Evolutionary conservation across 2,888 invertebrate genomes (phyloP).

Genomic region (Napeogenes inachia): DNA sequence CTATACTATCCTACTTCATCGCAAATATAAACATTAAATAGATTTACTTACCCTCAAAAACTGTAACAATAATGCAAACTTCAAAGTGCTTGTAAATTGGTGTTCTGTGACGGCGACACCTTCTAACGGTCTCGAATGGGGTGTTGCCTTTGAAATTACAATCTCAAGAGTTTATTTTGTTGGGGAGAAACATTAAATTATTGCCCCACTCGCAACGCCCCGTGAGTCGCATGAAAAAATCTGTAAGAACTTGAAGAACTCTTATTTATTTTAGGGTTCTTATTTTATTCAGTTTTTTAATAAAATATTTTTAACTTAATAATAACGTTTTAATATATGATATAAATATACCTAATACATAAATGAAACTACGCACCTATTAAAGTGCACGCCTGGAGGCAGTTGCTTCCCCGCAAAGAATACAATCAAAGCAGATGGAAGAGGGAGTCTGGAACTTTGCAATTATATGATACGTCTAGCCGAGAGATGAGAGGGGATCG

Average conservation of each 20-base stretch:
- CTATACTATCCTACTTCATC: no score
- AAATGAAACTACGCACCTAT: no score
- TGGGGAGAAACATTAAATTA: conserved; percentile 30
- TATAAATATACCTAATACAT: not conserved
- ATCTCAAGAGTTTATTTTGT: not conserved
- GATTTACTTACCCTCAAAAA: not conserved
- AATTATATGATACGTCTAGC: conserved; percentile 27
- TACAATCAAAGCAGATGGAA: conserved; percentile 28
- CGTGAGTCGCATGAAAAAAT: conserved; percentile 12
- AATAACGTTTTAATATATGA: no score
- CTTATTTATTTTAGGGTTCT: not conserved
- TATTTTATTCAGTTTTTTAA: not conserved
- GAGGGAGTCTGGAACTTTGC: conserved; percentile 22
- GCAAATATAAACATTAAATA: no score
- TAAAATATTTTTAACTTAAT: no score
- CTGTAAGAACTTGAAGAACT: conserved; percentile 13
- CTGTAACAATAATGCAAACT: not conserved
- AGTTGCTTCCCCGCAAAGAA: conserved; percentile 16
- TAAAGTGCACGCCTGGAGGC: conserved; percentile 17
- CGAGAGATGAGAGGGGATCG: conserved; percentile 10
- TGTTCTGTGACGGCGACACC: not conserved
- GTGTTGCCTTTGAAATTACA: not conserved
- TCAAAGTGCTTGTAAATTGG: not conserved
- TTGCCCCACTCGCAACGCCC: conserved; percentile 21
- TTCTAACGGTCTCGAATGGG: not conserved